Conservation (phyloP, 2,113 vertebrate genomes). For the Paracanthobrama guichenoti region DNA sequence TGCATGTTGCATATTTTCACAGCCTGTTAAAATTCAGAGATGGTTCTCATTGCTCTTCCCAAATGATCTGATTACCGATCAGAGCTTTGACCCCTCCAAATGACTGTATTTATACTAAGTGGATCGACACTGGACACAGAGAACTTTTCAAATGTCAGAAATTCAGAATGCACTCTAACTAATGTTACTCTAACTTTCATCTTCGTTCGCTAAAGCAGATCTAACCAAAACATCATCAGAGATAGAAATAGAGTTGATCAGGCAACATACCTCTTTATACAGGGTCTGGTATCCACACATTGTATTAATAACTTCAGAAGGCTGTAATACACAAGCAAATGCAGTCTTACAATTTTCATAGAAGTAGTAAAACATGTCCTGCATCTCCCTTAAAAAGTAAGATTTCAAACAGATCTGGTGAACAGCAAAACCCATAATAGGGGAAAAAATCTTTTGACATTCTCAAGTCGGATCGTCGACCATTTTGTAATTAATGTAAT, state of each 20-base stretch:
- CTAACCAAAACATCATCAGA: background rate
- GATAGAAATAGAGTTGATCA: background rate
- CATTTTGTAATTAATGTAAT: background rate
- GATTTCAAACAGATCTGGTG: background rate
- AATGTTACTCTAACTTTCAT: background rate
- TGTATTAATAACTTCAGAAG: slow-evolving; percentile 74
- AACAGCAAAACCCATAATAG: background rate
- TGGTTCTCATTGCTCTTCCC: background rate
- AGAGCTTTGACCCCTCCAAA: slow-evolving; percentile 12
- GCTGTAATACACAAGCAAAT: slow-evolving; percentile 60
- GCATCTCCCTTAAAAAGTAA: background rate
- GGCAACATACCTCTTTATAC: slow-evolving; percentile 63
- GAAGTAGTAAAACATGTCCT: background rate
- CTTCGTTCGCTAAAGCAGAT: background rate
- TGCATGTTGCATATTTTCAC: background rate
- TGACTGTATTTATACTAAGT: background rate
- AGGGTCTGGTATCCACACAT: slow-evolving; percentile 73
- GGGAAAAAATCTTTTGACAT: background rate
- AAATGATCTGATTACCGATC: background rate
- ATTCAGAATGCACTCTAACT: background rate
- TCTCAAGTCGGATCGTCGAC: background rate
- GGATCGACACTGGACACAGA: background rate
- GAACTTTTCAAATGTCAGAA: background rate
- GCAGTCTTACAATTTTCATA: slow-evolving; percentile 30
- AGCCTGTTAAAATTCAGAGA: slow-evolving; percentile 4